Percentiles rank a stretch among this genome's conserved stretches.
phyloP scores from a whole-genome alignment of 1,140 invertebrate genomes.

The Drosophila watanabei region DNA sequence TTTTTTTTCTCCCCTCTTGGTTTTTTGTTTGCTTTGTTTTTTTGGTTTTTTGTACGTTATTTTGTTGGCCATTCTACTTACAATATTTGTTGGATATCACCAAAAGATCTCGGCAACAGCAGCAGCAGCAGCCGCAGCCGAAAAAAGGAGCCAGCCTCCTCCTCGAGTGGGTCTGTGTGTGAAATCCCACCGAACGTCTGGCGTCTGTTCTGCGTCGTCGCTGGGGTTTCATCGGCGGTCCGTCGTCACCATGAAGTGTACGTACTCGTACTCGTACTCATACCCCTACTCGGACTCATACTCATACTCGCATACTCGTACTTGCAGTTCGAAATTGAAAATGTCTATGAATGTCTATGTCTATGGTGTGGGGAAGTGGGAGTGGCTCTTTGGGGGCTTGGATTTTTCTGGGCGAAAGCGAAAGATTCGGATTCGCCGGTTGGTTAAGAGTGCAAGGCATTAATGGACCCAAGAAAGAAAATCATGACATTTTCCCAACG shows the following conservation, averaged over 20 bases:
- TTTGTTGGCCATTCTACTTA: conserved; percentile 77
- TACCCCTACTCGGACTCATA: conserved; percentile 16
- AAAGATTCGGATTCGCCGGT: conserved; percentile 66
- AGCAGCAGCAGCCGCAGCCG: conserved; percentile 58
- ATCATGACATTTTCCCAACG: conserved; percentile 77
- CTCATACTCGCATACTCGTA: conserved; percentile 2
- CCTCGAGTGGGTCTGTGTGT: conserved; percentile 70
- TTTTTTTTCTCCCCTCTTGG: conserved; percentile 39
- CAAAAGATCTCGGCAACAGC: conserved; percentile 75
- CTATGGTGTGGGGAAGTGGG: conserved; percentile 66
- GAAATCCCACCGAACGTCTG: conserved; percentile 72
- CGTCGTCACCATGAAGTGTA: conserved; percentile 76
- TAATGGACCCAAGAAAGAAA: conserved; percentile 67
- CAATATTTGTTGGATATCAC: conserved; percentile 81
- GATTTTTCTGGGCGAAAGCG: conserved; percentile 67
- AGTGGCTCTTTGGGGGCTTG: conserved; percentile 48
- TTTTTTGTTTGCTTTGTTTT: conserved; percentile 50
- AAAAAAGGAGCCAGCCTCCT: conserved; percentile 51
- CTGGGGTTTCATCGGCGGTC: conserved; percentile 36
- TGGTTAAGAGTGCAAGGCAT: conserved; percentile 78
- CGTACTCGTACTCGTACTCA: conserved; percentile 11
- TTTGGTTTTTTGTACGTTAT: conserved; percentile 37
- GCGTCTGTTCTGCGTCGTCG: conserved; percentile 74
- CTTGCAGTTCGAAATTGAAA: conserved; percentile 65
- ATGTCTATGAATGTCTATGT: conserved; percentile 63